These are phyloP conservation scores for Myanophis thanlyinensis DNA, from an alignment of 2,113 vertebrate species.

Conservation along the genomic window DNA sequence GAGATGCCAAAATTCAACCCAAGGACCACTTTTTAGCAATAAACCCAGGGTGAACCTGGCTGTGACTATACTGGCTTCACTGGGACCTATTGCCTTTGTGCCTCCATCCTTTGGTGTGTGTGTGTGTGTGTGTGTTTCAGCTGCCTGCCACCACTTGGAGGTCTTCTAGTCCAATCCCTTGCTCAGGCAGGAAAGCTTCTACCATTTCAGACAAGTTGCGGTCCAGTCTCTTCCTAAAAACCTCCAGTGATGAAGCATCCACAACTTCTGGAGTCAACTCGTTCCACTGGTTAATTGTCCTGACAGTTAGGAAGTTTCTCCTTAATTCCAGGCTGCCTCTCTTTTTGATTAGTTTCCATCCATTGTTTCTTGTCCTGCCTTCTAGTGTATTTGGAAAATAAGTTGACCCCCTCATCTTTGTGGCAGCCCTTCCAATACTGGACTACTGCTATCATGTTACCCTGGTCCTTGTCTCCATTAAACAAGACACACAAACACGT, in stretches of 20 bases:
- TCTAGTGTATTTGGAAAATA: not conserved
- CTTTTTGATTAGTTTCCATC: not conserved
- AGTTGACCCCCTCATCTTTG: not conserved
- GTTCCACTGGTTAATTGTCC: not conserved
- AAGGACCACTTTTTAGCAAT: not conserved
- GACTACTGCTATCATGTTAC: fast-evolving
- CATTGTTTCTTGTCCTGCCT: not conserved
- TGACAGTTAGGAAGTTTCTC: not conserved
- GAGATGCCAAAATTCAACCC: not conserved
- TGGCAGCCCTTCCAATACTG: not conserved
- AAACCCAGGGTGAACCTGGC: not conserved
- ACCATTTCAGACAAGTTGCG: not conserved
- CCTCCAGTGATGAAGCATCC: not conserved
- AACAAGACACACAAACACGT: no score
- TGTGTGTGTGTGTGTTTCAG: no score
- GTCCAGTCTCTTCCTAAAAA: not conserved
- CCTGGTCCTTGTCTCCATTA: not conserved
- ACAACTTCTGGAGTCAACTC: not conserved
- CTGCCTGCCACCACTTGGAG: not conserved
- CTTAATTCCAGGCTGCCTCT: not conserved
- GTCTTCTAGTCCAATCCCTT: not conserved
- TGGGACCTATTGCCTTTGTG: not conserved
- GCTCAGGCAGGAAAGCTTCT: not conserved
- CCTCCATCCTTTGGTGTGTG: no score
- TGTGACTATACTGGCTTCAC: not conserved